phyloP scores from a whole-genome alignment of 2,113 vertebrate genomes.

The Cyanistes caeruleus region DNA sequence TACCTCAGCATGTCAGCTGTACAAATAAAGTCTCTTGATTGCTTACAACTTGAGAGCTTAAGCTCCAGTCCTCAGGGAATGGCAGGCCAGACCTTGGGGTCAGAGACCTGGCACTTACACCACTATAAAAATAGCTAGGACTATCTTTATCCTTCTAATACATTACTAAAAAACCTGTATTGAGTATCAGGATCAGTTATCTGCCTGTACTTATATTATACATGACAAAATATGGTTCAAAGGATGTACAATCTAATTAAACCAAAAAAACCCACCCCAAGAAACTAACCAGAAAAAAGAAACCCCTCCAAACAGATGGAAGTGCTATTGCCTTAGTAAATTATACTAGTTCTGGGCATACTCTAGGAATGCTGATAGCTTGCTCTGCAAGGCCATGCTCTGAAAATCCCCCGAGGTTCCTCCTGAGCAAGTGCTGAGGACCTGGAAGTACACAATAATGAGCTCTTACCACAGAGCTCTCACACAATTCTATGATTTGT shows the following conservation, averaged over 20 bases:
- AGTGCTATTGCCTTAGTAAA: neutral
- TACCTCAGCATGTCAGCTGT: neutral
- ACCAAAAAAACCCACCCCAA: accelerated
- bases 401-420: neutral
- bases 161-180: neutral
- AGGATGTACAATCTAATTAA: neutral
- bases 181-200: neutral
- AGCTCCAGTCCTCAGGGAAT: neutral
- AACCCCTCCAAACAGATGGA: neutral
- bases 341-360: neutral
- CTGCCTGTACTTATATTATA: neutral
- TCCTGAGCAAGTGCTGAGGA: neutral
- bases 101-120: neutral
- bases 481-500: neutral
- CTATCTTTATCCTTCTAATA: neutral
- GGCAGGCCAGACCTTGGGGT: neutral
- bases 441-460: neutral
- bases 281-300: neutral
- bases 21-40: neutral
- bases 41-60: neutral
- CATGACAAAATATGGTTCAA: neutral
- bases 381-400: neutral
- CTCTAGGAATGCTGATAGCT: neutral
- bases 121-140: neutral
- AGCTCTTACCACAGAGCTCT: neutral